Conservation (phyloP, 2,797 vertebrate species). For the Malurus leucopterus region DNA sequence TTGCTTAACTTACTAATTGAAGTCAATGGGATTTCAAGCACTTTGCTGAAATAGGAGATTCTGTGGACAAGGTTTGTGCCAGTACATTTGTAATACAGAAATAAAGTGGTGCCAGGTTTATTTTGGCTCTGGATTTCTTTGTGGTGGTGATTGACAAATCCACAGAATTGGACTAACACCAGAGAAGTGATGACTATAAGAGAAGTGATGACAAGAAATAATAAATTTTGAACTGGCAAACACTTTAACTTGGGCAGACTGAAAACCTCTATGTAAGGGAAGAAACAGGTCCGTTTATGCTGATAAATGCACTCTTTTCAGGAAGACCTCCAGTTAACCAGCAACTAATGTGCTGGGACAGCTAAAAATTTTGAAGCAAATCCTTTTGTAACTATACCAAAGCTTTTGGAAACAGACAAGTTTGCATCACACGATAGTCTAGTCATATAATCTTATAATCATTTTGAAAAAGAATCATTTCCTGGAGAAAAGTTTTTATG, state of each 20-base stretch:
- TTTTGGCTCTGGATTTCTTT: slow-evolving; percentile 52
- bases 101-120: slow-evolving; percentile 37
- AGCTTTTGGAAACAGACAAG: not conserved
- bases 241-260: not conserved
- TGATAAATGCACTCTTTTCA: slow-evolving; percentile 53
- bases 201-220: slow-evolving; percentile 51
- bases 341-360: slow-evolving; percentile 46
- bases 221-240: slow-evolving; percentile 46
- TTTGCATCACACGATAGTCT: slow-evolving; percentile 23
- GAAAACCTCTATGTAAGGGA: slow-evolving; percentile 24
- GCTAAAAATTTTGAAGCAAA: slow-evolving; percentile 32
- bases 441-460: slow-evolving; percentile 28
- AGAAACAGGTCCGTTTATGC: slow-evolving; percentile 16
- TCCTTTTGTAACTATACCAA: slow-evolving; percentile 1
- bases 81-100: slow-evolving; percentile 48
- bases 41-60: slow-evolving; percentile 50
- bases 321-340: slow-evolving; percentile 43
- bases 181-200: slow-evolving; percentile 46
- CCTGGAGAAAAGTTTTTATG: not conserved
- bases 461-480: slow-evolving; percentile 29
- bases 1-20: slow-evolving; percentile 51
- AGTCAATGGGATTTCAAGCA: slow-evolving; percentile 45
- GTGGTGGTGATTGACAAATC: slow-evolving; percentile 61
- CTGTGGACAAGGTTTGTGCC: slow-evolving; percentile 19
- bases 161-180: slow-evolving; percentile 42